Base-by-base conservation (phyloP, 2,888 invertebrate genomes). In the Lasioglossum pauxillum region DNA sequence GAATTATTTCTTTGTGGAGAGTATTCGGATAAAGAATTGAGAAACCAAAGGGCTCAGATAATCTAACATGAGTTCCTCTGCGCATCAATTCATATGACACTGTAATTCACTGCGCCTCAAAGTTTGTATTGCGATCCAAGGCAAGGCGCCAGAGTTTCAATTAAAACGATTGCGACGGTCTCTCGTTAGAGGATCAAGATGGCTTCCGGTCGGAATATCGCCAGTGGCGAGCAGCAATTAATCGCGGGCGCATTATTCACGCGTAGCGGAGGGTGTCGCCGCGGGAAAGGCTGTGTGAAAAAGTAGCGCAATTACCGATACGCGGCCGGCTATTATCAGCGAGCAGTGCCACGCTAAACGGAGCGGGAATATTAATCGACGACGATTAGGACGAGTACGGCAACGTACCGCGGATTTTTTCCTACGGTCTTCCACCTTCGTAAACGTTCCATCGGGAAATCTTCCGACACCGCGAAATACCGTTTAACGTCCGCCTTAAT, bases 231-330 rank as follows among this genome's bases (percentile, higher is more conserved):
- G 81, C 53, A 72, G 78, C 74, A 75, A 86, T 86, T 86, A 86
- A 86, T 86, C 75, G 86, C 53, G 19, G 64, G n/a, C 53, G 67
- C 86, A 86, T 86, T 86, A 82, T 78, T 86, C 85, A 84, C 69
- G 60, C 77, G 75, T 44, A 71, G 64, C 57, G 53, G 75, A 53
- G 75, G 74, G 74, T 69, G 67, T 84, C 75, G 75, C 64, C 41
- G 75, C 73, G 75, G 82, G 78, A 72, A 81, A 77, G 75, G 72
- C 78, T 75, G 49, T 31, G 78, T 86, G 82, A 86, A 82, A 86
- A 78, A 86, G 75, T 82, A 77, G 73, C 74, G 75, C 74, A 80
- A 85, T 85, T 84, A 84, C 72, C 79, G 85, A 85, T 85, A 84
- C 85, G 64, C 53, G 79, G 85, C 44, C 72, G 64, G 57, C 75